Percentiles rank a stretch among this genome's conserved stretches.
Conservation (phyloP, 2,888 invertebrate genomes). For the Drosophila trichaetosa region DNA sequence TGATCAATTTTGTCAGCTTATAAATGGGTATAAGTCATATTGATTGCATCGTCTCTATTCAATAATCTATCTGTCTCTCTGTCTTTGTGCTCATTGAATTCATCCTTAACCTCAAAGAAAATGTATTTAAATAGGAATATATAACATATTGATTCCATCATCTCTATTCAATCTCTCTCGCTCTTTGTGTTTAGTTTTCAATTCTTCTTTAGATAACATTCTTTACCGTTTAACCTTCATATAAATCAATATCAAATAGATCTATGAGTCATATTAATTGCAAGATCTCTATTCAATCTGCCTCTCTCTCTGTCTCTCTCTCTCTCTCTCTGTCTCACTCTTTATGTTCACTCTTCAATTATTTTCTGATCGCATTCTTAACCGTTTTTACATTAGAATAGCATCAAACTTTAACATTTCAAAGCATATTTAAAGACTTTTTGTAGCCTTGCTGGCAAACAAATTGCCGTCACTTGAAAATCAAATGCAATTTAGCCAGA, state of each 20-base stretch:
- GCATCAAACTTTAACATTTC: not conserved
- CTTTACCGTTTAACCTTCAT: not conserved
- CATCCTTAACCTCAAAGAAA: not conserved
- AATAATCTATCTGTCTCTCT: not conserved
- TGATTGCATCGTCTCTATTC: not conserved
- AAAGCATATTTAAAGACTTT: not conserved
- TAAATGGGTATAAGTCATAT: not conserved
- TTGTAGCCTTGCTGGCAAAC: slow-evolving; percentile 2
- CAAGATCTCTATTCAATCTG: not conserved
- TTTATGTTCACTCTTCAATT: not conserved
- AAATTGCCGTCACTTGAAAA: slow-evolving; percentile 51
- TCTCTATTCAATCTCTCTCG: not conserved
- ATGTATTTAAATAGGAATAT: too few relatives aligned
- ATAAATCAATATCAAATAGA: not conserved
- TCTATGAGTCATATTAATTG: not conserved
- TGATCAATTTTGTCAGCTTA: not conserved
- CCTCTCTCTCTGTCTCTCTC: not conserved
- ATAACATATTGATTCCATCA: too few relatives aligned
- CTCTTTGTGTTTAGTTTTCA: not conserved
- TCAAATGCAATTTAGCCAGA: slow-evolving; percentile 63
- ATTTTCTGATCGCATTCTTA: not conserved
- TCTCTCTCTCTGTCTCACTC: not conserved
- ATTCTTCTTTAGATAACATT: not conserved
- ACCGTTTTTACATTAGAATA: not conserved
- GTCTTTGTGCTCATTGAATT: not conserved